Evolutionary conservation across 1,140 invertebrate species (phyloP).

Genomic region (Drosophila jambulina): DNA sequence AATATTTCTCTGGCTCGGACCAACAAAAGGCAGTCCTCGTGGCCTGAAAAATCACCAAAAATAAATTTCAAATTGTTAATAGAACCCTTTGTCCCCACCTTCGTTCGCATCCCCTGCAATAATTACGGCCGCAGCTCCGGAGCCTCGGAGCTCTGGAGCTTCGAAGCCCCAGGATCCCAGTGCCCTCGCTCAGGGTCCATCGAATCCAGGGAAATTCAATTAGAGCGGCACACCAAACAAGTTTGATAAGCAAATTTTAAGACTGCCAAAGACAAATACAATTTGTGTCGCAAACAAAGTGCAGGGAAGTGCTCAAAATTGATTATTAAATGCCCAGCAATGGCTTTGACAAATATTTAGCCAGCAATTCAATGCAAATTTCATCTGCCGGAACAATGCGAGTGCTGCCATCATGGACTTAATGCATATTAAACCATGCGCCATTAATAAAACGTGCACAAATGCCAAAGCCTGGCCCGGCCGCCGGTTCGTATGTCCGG

Average conservation of each 20-base stretch:
- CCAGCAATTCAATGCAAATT: constrained; percentile 53
- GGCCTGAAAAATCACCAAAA: constrained; percentile 49
- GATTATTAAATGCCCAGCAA: constrained; percentile 53
- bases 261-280: constrained; percentile 47
- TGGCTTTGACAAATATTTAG: constrained; percentile 56
- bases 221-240: constrained; percentile 43
- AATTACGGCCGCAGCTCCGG: constrained; percentile 30
- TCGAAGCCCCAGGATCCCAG: constrained; percentile 6
- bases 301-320: constrained; percentile 51
- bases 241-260: constrained; percentile 50
- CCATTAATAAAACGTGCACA: constrained; percentile 73
- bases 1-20: constrained; percentile 52
- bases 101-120: constrained; percentile 7
- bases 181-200: not conserved
- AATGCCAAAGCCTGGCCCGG: constrained; percentile 53
- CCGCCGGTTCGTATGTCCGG: not conserved
- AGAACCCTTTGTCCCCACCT: constrained; percentile 41
- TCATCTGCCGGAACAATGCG: constrained; percentile 48
- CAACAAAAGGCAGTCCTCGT: constrained; percentile 46
- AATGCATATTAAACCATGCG: constrained; percentile 62
- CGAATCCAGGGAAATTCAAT: constrained; percentile 39
- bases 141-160: not conserved
- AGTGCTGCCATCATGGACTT: constrained; percentile 46
- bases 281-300: constrained; percentile 53
- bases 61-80: constrained; percentile 70